Base-by-base conservation (phyloP, 2,888 invertebrate species). In the Drosophila antonietae region DNA sequence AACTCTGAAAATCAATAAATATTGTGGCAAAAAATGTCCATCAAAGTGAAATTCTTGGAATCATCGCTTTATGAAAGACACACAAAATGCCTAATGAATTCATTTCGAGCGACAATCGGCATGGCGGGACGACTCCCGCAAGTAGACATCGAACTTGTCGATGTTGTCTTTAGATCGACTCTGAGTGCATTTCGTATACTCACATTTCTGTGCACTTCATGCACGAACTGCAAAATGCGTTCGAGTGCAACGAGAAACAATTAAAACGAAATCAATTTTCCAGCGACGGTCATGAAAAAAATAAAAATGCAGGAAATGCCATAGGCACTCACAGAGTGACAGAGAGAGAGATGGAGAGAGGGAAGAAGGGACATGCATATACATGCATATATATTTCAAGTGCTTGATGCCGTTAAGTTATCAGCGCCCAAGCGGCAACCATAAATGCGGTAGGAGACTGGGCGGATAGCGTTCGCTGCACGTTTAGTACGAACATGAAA, bases 211-310 rank as follows among this genome's bases (percentile, higher is more conserved):
- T 20, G 31, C 52, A 55, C 70, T 78, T 80, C 80, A 82, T 82
- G 82, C 78, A 81, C 76, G 75, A 82, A 76, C 71, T 78, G 78
- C 70, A 76, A 71, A 80, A 73, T 62, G 80, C 75, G 63, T 57
- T 83, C 82, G 59, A 83, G 73, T 80, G 80, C 75, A 83, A 68
- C 83, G 78, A 76, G 46, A 80, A 82, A 75, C 78, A 82, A 83
- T 83, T 83, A 82, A 82, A 80, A 59, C 58, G 55, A 76, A 83
- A 83, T 76, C 78, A 80, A 78, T 78, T 76, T 78, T 76, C 71
- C 73, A 69, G 70, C 64, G 62, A 67, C 69, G 68, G 58, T 49
- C 73, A 73, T 73, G 77, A 77, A 77, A 69, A 57, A 58, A 49
- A 58, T 33, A 41, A 52, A 59, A 39, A 39, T 39, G 15, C 77